phyloP scores from a whole-genome alignment of 2,797 vertebrate genomes.

The Peromyscus melanophrys region DNA sequence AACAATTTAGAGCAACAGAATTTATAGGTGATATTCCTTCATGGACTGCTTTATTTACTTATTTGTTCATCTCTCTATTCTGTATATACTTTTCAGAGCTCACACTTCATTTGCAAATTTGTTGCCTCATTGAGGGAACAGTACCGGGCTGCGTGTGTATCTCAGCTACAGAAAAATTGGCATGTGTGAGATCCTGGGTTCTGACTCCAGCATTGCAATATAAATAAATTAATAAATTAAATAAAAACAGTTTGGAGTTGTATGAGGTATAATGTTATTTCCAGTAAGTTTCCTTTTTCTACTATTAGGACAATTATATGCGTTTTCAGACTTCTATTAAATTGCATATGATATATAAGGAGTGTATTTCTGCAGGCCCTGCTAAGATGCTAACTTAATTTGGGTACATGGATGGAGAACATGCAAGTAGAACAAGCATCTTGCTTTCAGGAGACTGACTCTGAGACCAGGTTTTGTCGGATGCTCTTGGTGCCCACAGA shows the following conservation, averaged over 20 bases:
- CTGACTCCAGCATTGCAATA: background rate
- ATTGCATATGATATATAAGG: background rate
- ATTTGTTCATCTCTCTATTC: background rate
- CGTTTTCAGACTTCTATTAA: background rate
- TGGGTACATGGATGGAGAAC: background rate
- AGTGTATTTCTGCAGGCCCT: background rate
- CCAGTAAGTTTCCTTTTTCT: background rate
- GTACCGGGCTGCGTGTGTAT: background rate
- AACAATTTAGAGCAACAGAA: background rate
- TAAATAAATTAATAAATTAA: background rate
- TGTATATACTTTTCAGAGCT: background rate
- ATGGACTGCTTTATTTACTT: background rate
- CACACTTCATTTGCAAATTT: conserved; percentile 20
- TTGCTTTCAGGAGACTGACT: background rate
- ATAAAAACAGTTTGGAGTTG: background rate
- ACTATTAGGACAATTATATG: background rate
- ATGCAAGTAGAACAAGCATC: background rate
- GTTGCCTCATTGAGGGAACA: background rate
- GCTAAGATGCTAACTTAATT: background rate
- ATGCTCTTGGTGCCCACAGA: background rate
- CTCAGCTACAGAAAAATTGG: background rate
- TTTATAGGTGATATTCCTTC: background rate
- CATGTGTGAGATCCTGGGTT: background rate
- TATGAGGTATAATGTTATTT: background rate
- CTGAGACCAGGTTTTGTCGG: background rate